A percentile compares a stretch with the other conserved stretches of the same genome.
phyloP scores from a whole-genome alignment of 2,113 vertebrate species.

The Ibidorhyncha struthersii region DNA sequence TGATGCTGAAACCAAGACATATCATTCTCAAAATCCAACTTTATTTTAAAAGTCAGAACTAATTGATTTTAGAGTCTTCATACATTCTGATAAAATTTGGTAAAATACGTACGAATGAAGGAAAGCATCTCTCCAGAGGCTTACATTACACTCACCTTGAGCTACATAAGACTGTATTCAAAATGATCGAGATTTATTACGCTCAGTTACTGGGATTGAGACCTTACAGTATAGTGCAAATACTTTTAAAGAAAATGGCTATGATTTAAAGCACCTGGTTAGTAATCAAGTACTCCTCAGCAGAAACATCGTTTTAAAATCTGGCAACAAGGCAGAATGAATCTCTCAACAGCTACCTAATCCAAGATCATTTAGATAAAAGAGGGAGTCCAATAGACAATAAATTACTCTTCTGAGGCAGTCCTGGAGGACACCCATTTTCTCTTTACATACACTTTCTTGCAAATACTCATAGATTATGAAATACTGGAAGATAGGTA shows the following conservation, averaged over 20 bases:
- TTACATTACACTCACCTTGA: neutral
- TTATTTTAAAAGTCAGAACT: neutral
- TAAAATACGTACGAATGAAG: neutral
- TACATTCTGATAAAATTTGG: neutral
- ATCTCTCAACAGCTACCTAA: neutral
- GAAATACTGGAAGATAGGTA: neutral
- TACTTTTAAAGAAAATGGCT: neutral
- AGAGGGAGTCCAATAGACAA: neutral
- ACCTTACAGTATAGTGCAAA: neutral
- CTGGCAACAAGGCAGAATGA: neutral
- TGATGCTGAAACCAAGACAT: neutral
- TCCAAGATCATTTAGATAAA: neutral
- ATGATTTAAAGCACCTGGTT: neutral
- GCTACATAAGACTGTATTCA: neutral
- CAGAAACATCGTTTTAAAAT: neutral
- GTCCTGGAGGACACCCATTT: rapidly evolving
- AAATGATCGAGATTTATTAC: neutral
- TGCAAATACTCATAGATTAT: neutral
- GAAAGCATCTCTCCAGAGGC: neutral
- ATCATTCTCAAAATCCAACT: neutral
- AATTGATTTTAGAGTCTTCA: neutral
- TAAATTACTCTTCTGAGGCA: neutral
- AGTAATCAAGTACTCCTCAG: neutral
- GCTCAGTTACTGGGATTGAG: neutral
- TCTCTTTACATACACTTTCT: no score